Base-by-base conservation (phyloP, 2,888 invertebrate genomes). In the Abscondita cerata region DNA sequence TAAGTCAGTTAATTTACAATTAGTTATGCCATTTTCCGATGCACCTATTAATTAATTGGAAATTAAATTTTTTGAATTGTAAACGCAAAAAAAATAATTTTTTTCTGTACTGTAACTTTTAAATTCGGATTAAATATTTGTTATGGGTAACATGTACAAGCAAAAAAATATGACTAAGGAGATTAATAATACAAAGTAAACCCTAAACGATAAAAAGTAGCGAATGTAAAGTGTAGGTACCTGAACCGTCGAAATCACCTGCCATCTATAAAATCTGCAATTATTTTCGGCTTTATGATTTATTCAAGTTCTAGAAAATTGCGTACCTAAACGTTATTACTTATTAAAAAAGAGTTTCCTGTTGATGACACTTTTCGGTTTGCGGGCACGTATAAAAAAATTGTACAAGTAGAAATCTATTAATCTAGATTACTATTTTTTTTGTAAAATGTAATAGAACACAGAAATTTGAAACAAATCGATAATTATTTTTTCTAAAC, bases 241-340 rank as follows among this genome's bases (percentile, higher is more conserved):
- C 16, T 44, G 44, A 41, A 44, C 44, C 44, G 18, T 44, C 18
- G 44, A 19, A 44, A 44, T 44, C 44, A 44, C 44, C 44, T 44
- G 44, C 44, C 16, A 44, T 44, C 44, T 44, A 44, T 44, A 44
- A 44, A 44, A 44, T 44, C 44, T 44, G 44, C 18, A 44, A 44
- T 44, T 44, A 44, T 44, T 44, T 44, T 44, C 19, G 44, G 44
- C 44, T 44, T 44, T 44, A 19, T 44, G 44, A 44, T 44, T 44
- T 44, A 44, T 44, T 44, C 44, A 44, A 18, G 44, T 18, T 44
- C 19, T 18, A 11, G 18, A 19, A 44, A 44, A 44, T 44, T 44
- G 44, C 44, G 11, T 11, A 19, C 18, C 18, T 44, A 16, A 44
- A 16, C 44, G 44, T 44, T 44, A 11, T 44, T 44, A 44, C 44